Evolutionary conservation across 1,140 invertebrate genomes (phyloP), one percentile per base, ranked within the genome.

Genomic region (Papilio dardanus): DNA sequence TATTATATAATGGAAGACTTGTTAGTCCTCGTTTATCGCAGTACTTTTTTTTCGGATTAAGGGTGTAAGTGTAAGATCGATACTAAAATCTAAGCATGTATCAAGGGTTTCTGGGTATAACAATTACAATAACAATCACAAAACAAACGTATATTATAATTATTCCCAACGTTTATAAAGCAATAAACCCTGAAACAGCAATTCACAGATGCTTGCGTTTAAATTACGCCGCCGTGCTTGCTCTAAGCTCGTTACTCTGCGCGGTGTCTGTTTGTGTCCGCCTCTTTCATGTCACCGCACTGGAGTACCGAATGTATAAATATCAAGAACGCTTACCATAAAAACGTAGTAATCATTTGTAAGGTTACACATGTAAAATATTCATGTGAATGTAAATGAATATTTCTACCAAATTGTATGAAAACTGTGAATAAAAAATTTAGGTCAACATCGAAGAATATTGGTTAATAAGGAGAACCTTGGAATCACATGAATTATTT

Each of bases 151-250:
- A 62, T 62, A 30, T 62, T 14, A 24, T 62, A 62, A 62, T 62
- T 62, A 62, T 28, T 62, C 54, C 24, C 3, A 28, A 62, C 54
- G 54, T 62, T 62, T 62, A 62, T 62, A 62, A 62, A 62, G 54
- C 54, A 30, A 62, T 62, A 62, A 62, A 62, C 54, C 10, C 54
- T 62, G 54, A 62, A 62, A 62, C 54, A 62, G 54, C 54, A 62
- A 28, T 62, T 62, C 54, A 62, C 54, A 62, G 54, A 62, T 62
- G 54, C 54, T 62, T 62, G 54, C 54, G 54, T 62, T 62, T 62
- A 62, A 28, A 62, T 62, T 28, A 62, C 54, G 54, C 54, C 54
- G 30, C 54, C 54, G 54, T 62, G 10, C 24, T 30, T 24, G 54
- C 54, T 62, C 24, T 62, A 62, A 62, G 54, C 54, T 62, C 54